Percentiles rank a stretch among this genome's conserved stretches.
These are phyloP conservation scores for Myripristis murdjan DNA, from an alignment of 2,797 vertebrate species.

Conservation along the genomic window DNA sequence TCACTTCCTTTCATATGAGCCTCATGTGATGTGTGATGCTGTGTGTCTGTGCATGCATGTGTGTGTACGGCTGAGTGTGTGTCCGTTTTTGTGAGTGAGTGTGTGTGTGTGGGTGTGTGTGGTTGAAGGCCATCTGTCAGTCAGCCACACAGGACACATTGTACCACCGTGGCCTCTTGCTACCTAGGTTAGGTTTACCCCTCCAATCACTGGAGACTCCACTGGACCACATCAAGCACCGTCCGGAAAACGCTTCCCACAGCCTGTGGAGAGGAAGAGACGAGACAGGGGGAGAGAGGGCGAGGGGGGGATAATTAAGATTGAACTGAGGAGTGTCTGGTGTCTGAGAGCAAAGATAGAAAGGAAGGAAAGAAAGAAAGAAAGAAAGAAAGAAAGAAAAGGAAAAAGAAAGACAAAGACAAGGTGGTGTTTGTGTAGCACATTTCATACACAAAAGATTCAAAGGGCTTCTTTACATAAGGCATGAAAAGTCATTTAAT, in stretches of 20 bases:
- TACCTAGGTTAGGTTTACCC: slow-evolving; percentile 44
- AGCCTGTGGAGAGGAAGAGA: slow-evolving; percentile 9
- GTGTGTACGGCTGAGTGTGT: slow-evolving; percentile 5
- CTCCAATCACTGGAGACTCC: slow-evolving; percentile 35
- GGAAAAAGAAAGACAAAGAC: too few relatives aligned
- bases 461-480: too few relatives aligned
- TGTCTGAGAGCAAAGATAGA: not conserved
- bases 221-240: slow-evolving; percentile 33
- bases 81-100: slow-evolving; percentile 35
- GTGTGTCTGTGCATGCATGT: slow-evolving; percentile 19
- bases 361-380: not conserved
- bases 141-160: slow-evolving; percentile 77
- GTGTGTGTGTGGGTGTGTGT: slow-evolving; percentile 11
- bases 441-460: too few relatives aligned
- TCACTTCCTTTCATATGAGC: slow-evolving; percentile 61
- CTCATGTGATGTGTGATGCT: slow-evolving; percentile 60
- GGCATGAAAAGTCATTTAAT: too few relatives aligned
- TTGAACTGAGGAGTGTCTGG: slow-evolving; percentile 8
- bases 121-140: slow-evolving; percentile 62
- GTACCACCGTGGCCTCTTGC: slow-evolving; percentile 42
- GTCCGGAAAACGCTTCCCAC: slow-evolving; percentile 1
- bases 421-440: too few relatives aligned
- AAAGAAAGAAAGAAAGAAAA: too few relatives aligned
- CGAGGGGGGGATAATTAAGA: slow-evolving; percentile 19
- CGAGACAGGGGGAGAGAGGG: slow-evolving; percentile 6